Base-by-base conservation (phyloP, 2,888 invertebrate genomes). In the Drosophila falleni region DNA sequence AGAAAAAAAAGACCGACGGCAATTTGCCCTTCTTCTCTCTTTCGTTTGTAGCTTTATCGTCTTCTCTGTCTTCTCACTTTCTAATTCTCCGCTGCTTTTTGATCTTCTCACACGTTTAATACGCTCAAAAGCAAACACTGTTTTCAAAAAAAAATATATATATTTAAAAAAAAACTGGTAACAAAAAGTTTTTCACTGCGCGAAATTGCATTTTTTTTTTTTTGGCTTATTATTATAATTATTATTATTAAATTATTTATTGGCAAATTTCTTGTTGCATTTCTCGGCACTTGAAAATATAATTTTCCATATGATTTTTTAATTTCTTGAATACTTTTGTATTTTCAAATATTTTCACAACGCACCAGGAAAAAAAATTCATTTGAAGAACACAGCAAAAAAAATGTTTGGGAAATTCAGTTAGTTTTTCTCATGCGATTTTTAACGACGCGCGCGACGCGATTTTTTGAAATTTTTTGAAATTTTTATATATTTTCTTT, bases 391-490 rank as follows among this genome's bases (percentile, higher is more conserved):
- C 77, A 76, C 76, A 76, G 37, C 8, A 76, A 76, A 76, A 77
- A 72, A 74, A 75, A 62, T 31, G 29, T 29, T 15, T 6, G 31
- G 26, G 10, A 74, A 64, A 70, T 69, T 31, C 61, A 69, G 80
- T 69, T 79, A 16, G 54, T 58, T 63, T 55, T 50, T 59, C 31
- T 59, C 31, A 44, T 13, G 26, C 2, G 16, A 29, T 41, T 54
- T 53, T 49, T 9, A 16, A 15, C 15, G n/a, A 11, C n/a, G 64
- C 80, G 75, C 75, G 76, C 80, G 77, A 66, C 77, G 80, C 77
- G 81, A 15, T 15, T 56, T 35, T 53, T 53, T 41, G 6, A 33
- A 44, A 26, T 56, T 31, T 53, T 29, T 10, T 37, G 19, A 19
- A 19, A 33, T 29, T 5, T 23, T 23, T 23, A 23, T 23, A 23